Evolutionary conservation across 2,797 vertebrate species (phyloP).

Genomic region (Sphenopsis melanotis): DNA sequence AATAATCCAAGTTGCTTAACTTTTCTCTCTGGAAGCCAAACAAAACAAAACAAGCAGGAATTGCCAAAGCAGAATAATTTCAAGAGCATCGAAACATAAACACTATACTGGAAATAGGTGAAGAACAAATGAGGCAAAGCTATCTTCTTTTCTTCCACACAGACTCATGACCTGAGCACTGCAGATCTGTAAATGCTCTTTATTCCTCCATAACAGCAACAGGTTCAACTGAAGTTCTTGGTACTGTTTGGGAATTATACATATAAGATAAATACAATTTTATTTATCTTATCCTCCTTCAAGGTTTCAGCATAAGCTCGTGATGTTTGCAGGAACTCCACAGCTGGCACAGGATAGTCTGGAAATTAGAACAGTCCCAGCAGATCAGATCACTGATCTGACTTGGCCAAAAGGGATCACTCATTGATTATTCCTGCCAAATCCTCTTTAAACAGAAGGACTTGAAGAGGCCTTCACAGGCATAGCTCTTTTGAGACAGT

Average conservation of each 20-base stretch:
- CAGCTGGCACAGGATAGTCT: background rate
- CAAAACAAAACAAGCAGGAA: background rate
- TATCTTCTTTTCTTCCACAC: background rate
- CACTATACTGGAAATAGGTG: background rate
- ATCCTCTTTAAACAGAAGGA: background rate
- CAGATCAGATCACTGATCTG: background rate
- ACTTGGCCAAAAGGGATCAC: background rate
- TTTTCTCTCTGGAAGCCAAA: background rate
- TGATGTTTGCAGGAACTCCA: background rate
- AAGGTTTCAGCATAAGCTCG: background rate
- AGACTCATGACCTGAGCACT: background rate
- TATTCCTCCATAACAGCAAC: background rate
- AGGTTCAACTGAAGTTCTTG: background rate
- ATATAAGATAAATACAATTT: background rate
- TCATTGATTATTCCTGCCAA: background rate
- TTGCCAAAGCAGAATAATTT: background rate
- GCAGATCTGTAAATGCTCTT: background rate
- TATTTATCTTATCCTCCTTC: background rate
- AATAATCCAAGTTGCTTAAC: background rate
- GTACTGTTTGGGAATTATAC: background rate
- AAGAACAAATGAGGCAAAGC: background rate
- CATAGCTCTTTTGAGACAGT: background rate
- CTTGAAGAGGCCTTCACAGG: fast-evolving
- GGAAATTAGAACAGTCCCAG: background rate
- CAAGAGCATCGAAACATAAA: background rate